Evolutionary conservation across 2,888 invertebrate species (phyloP), one percentile per base, ranked within the genome.

Genomic region (Theodoxus fluviatilis): DNA sequence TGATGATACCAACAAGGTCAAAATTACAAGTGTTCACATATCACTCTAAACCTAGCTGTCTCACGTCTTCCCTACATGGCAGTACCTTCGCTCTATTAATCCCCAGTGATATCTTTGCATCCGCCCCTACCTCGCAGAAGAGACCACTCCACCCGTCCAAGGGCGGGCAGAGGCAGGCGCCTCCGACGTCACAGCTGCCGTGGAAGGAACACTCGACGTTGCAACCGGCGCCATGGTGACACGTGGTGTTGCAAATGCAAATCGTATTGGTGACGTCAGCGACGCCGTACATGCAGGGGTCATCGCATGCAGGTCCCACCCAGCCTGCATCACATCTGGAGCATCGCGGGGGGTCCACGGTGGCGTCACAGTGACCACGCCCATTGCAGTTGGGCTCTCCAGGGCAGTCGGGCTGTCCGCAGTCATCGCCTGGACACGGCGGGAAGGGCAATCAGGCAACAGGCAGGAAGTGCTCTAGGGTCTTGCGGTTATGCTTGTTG

Each of bases 141-240:
- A 69, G 73, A 15, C 82, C 81, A 49, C 71, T 70, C 79, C 80
- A 82, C 1, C 82, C 82, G 9, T 67, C 49, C 35, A 80, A 63
- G 3, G 79, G 79, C 25, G 76, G 78, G 69, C 82, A 82, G 69
- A 68, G 73, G 65, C 82, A 82, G 18, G 69, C 63, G 2, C 67
- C 65, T 66, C 35, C 64, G 1, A 70, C 67, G 55, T 76, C 71
- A 73, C 82, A 82, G 1, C 37, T 57, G 2, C 82, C 82, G 71
- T 81, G 77, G 3, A 71, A 71, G 9, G 80, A 81, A 68, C 82
- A 82, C 70, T 78, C 71, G 12, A 82, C 78, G 68, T 82, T 71
- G 71, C 82, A 82, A 2, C 80, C 79, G 3, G 59, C 63, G 33
- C 82, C 80, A 71, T 82, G 80, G 68, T 74, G 71, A 72, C 82